phyloP scores from a whole-genome alignment of 2,797 vertebrate species.

The Chiloscyllium punctatum region DNA sequence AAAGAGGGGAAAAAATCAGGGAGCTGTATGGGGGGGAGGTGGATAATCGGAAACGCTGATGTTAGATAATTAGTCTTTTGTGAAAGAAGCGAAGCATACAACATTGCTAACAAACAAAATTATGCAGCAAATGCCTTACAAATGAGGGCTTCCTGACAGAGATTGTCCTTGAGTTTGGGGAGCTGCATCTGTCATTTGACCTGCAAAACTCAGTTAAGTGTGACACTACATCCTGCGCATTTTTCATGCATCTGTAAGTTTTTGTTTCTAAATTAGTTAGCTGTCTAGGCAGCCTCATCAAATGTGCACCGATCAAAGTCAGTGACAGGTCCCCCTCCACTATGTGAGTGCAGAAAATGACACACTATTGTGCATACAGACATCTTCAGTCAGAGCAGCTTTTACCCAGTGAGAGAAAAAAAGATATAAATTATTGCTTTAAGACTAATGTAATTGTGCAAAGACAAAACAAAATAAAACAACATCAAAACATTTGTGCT shows the following conservation, averaged over 20 bases:
- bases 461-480: constrained; percentile 1
- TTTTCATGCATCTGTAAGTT: constrained; percentile 27
- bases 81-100: constrained; percentile 27
- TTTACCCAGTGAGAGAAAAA: neutral
- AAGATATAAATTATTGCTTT: neutral
- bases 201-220: constrained; percentile 26
- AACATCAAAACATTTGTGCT: neutral
- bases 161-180: constrained; percentile 15
- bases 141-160: constrained; percentile 8
- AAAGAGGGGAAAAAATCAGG: constrained; percentile 16
- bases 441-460: no score
- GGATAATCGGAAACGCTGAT: neutral
- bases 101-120: constrained; percentile 29
- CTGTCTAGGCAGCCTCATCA: constrained; percentile 9
- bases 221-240: constrained; percentile 26
- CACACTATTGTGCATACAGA: neutral
- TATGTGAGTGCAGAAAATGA: neutral
- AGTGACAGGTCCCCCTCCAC: neutral
- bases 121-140: constrained; percentile 27
- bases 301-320: constrained; percentile 19
- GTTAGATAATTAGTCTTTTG: constrained; percentile 37
- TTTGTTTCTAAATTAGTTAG: constrained; percentile 13
- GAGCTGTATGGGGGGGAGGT: constrained; percentile 8
- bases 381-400: neutral
- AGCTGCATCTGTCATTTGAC: constrained; percentile 24